Percentiles rank a stretch among this genome's conserved stretches.
Conservation (phyloP, 2,113 vertebrate species). For the Trematocara unimaculatum region DNA sequence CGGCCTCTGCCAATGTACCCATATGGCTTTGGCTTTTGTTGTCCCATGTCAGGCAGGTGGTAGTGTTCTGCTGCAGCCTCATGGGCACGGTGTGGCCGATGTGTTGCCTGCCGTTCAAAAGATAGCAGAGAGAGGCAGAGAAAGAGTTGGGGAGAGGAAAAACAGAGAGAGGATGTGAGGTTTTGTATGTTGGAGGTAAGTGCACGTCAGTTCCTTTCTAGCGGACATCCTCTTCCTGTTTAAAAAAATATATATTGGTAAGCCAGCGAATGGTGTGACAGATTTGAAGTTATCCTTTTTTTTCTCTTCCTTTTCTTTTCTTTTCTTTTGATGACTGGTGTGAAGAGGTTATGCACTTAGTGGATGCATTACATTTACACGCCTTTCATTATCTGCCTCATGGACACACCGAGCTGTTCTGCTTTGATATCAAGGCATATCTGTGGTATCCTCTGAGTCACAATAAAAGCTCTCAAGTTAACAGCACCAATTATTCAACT, state of each 20-base stretch:
- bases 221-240: conserved; percentile 49
- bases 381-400: conserved; percentile 15
- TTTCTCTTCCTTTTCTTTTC: background rate
- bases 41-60: conserved; percentile 71
- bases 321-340: conserved; percentile 38
- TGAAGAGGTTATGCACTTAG: conserved; percentile 43
- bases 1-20: conserved; percentile 54
- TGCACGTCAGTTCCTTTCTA: conserved; percentile 57
- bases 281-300: background rate
- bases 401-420: conserved; percentile 11
- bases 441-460: background rate
- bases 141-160: conserved; percentile 38
- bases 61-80: conserved; percentile 72
- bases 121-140: conserved; percentile 63
- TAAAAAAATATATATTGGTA: conserved; percentile 16
- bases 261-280: conserved; percentile 51
- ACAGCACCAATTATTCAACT: conserved; percentile 28
- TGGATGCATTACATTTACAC: conserved; percentile 41
- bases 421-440: conserved; percentile 23
- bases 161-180: conserved; percentile 62
- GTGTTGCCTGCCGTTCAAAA: conserved; percentile 72
- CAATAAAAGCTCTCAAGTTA: background rate
- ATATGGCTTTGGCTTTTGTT: conserved; percentile 69
- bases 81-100: conserved; percentile 65
- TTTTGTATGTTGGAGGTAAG: conserved; percentile 73